Evolutionary conservation across 2,888 invertebrate genomes (phyloP).

Genomic region (Frankliniella fusca): DNA sequence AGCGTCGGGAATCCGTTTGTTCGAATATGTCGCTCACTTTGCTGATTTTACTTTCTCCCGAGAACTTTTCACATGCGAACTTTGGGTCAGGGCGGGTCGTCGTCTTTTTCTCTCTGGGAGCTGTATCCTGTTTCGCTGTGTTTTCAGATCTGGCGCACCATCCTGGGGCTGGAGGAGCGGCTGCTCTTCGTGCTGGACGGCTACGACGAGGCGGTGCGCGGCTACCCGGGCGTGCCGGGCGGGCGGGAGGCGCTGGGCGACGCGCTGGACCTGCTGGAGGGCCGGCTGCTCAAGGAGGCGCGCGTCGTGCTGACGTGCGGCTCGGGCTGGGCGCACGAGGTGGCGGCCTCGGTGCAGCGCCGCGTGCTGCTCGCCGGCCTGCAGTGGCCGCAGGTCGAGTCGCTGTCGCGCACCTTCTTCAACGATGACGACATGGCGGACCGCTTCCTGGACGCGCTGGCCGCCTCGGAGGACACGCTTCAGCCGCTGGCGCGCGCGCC

Average conservation of each 20-base stretch:
- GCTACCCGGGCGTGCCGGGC: slow-evolving; percentile 45
- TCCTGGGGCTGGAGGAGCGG: slow-evolving; percentile 50
- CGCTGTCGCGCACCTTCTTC: slow-evolving; percentile 51
- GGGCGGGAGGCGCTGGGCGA: slow-evolving; percentile 49
- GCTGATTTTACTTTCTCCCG: too few species aligned
- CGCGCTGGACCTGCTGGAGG: slow-evolving; percentile 52
- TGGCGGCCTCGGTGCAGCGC: slow-evolving; percentile 50
- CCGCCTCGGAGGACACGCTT: slow-evolving; percentile 46
- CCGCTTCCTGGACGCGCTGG: slow-evolving; percentile 47
- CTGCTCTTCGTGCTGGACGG: slow-evolving; percentile 54
- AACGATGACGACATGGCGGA: slow-evolving; percentile 38
- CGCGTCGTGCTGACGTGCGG: slow-evolving; percentile 53
- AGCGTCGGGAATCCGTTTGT: not conserved
- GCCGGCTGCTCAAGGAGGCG: slow-evolving; percentile 53
- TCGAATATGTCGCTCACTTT: too few species aligned
- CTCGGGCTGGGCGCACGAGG: slow-evolving; percentile 46
- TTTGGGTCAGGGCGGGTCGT: too few species aligned
- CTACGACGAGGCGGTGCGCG: slow-evolving; percentile 50
- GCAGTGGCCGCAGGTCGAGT: slow-evolving; percentile 52
- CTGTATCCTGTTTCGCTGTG: too few species aligned
- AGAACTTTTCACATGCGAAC: too few species aligned
- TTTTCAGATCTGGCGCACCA: slow-evolving; percentile 50
- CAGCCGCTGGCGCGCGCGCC: slow-evolving; percentile 52
- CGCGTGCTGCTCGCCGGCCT: slow-evolving; percentile 51
- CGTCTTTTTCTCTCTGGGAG: too few species aligned